Evolutionary conservation across 2,888 invertebrate species (phyloP).

Genomic region (Trichogramma evanescens): DNA sequence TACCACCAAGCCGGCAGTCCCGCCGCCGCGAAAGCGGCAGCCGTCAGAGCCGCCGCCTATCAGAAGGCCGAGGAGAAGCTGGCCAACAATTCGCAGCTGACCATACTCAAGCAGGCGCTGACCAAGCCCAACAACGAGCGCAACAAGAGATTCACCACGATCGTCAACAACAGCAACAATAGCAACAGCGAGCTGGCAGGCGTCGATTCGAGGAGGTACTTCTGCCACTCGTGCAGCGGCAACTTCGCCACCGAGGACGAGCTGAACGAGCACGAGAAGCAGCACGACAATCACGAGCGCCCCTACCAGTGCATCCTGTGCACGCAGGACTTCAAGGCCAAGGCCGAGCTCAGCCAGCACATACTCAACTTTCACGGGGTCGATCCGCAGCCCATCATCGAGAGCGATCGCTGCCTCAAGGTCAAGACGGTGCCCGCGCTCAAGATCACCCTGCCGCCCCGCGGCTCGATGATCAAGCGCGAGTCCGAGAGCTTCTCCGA

Average conservation of each 20-base stretch:
- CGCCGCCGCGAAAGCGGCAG: no score
- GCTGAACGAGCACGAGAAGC: constrained; percentile 38
- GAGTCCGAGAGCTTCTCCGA: constrained; percentile 11
- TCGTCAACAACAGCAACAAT: constrained; percentile 21
- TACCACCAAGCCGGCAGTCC: no score
- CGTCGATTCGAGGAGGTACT: constrained; percentile 36
- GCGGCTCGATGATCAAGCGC: not conserved
- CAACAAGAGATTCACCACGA: constrained; percentile 3
- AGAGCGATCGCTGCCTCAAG: constrained; percentile 40
- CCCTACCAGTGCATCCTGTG: constrained; percentile 52
- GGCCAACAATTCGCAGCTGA: constrained; percentile 45
- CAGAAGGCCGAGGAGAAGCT: constrained; percentile 48
- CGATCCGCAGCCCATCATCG: constrained; percentile 46
- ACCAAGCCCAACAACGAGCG: constrained; percentile 34
- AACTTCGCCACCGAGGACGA: constrained; percentile 36
- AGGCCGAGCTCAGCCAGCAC: constrained; percentile 50
- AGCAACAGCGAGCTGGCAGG: not conserved
- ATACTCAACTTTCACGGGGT: constrained; percentile 51
- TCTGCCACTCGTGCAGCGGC: constrained; percentile 40
- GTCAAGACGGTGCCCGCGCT: constrained; percentile 23
- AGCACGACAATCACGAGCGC: constrained; percentile 37
- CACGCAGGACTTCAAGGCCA: constrained; percentile 47
- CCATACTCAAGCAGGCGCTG: constrained; percentile 43
- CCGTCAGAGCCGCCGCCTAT: constrained; percentile 18
- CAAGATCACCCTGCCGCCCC: constrained; percentile 2